Evolutionary conservation across 2,797 vertebrate species (phyloP).

Genomic region (Pangasius macronema): DNA sequence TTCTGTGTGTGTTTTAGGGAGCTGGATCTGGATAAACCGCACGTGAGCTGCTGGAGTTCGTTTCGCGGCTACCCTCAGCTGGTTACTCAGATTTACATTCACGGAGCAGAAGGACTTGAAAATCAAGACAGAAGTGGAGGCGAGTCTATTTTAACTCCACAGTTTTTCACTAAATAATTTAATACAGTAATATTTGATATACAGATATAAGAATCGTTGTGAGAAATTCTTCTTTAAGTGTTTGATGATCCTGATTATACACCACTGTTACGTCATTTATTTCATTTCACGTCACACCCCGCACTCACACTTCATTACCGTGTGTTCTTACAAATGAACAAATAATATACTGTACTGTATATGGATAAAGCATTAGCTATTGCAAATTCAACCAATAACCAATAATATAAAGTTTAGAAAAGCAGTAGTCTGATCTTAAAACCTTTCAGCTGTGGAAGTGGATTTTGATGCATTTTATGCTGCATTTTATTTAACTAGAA

Average conservation of each 20-base stretch:
- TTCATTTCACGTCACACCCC: not conserved
- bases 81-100: constrained; percentile 84
- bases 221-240: too few species aligned
- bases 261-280: too few species aligned
- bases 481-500: too few species aligned
- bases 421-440: too few species aligned
- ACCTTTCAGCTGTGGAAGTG: not conserved
- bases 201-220: not conserved
- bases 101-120: constrained; percentile 79
- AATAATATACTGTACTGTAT: too few species aligned
- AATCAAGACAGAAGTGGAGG: constrained; percentile 76
- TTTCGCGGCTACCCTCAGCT: constrained; percentile 83
- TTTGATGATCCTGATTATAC: too few species aligned
- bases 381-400: too few species aligned
- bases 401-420: too few species aligned
- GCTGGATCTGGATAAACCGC: constrained; percentile 82
- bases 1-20: constrained; percentile 73
- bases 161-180: not conserved
- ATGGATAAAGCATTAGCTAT: too few species aligned
- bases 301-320: not conserved
- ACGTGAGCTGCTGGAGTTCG: constrained; percentile 79
- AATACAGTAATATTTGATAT: not conserved
- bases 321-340: too few species aligned
- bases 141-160: constrained; percentile 30
- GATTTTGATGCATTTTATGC: not conserved